Evolutionary conservation across 1,140 invertebrate genomes (phyloP), one percentile per base, ranked within the genome.

Genomic region (Hypsibius dujardini): DNA sequence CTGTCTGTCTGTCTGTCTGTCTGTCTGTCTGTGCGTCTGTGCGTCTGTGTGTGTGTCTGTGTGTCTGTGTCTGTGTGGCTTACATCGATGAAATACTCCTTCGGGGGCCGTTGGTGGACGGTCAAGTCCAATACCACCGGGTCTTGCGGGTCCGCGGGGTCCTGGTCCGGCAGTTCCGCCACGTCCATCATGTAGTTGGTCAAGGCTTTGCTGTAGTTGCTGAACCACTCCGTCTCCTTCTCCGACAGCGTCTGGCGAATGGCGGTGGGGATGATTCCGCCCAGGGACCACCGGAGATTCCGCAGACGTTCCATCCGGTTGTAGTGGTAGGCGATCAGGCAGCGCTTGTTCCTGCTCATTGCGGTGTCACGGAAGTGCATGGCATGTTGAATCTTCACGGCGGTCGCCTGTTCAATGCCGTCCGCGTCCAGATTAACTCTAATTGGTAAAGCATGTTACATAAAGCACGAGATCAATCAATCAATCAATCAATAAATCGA

Each of bases 271-370:
- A 97, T 78, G 56, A 94, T 87, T 71, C 89, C 87, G 1, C 93
- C 93, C 78, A 95, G 89, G 77, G 94, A 88, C 93, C 93, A 96
- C 70, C 93, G 81, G 78, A 95, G 84, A 62, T 88, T 84, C 74
- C 87, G 84, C 40, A 96, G 85, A 75, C 86, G 85, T 73, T 84
- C 83, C 77, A 95, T 81, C 75, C 94, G 82, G 75, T 90, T 88
- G 77, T 90, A 84, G 47, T 95, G 79, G 78, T 96, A 95, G 0
- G 91, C 87, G 12, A 95, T 77, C 1, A 95, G 79, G 77, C 92
- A 95, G 67, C 93, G 82, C 78, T 92, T 89, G 76, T 95, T 94
- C 69, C 92, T 83, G 79, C 90, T 86, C 47, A 95, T 77, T 2
- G 88, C 89, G 56, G 86, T 84, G 79, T 95, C 90, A 40, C 92